Evolutionary conservation across 2,888 invertebrate species (phyloP).

Genomic region (Stegophylla sp.): DNA sequence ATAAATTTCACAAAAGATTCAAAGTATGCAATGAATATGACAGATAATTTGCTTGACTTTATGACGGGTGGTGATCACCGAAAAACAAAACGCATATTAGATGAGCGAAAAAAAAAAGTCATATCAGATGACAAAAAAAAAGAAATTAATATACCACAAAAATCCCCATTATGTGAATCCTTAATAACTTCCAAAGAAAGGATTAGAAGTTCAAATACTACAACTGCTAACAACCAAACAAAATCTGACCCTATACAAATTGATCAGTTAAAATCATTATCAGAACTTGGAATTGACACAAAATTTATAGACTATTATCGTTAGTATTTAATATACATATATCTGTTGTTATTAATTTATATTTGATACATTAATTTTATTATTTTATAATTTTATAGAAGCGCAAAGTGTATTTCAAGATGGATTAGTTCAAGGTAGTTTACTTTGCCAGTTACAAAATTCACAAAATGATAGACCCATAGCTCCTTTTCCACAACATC

Average conservation of each 20-base stretch:
- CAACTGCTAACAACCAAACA: slow-evolving; percentile 2
- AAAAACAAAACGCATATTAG: slow-evolving; percentile 75
- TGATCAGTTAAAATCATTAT: slow-evolving; percentile 76
- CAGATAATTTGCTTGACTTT: slow-evolving; percentile 81
- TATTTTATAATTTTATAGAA: slow-evolving; percentile 10
- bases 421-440: slow-evolving; percentile 74
- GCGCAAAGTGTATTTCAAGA: slow-evolving; percentile 70
- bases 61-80: slow-evolving; percentile 85
- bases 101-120: slow-evolving; percentile 73
- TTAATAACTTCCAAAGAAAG: slow-evolving; percentile 21
- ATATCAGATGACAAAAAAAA: slow-evolving; percentile 62
- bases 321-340: slow-evolving; percentile 64
- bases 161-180: slow-evolving; percentile 31
- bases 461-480: slow-evolving; percentile 84
- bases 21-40: slow-evolving; percentile 77
- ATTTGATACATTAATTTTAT: not conserved
- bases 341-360: not conserved
- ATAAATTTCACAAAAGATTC: slow-evolving; percentile 81
- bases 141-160: slow-evolving; percentile 7
- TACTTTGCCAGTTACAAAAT: slow-evolving; percentile 80
- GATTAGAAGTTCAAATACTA: slow-evolving; percentile 33
- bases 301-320: slow-evolving; percentile 79
- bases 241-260: slow-evolving; percentile 76
- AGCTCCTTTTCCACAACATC: slow-evolving; percentile 77
- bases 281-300: slow-evolving; percentile 83